Evolutionary conservation across 2,113 vertebrate species (phyloP).

Genomic region (Taxidea taxus): DNA sequence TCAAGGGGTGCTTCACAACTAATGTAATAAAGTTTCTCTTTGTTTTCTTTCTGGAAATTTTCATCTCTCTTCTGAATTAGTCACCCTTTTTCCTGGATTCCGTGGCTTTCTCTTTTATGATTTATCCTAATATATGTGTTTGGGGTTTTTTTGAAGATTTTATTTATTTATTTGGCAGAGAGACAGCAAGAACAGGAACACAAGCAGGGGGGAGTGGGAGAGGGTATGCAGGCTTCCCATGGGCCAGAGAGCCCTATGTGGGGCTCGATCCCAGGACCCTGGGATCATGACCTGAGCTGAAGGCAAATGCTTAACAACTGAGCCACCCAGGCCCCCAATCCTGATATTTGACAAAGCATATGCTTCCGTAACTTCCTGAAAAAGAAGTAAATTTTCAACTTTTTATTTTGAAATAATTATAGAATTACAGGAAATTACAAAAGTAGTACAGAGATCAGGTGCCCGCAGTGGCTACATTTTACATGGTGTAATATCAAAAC

Average conservation of each 20-base stretch:
- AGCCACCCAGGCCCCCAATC: no score
- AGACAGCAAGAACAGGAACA: no score
- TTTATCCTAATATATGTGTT: neutral
- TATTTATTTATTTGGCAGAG: no score
- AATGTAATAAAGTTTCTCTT: neutral
- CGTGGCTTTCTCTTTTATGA: neutral
- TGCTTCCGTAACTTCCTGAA: neutral
- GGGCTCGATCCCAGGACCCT: no score
- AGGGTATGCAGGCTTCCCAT: no score
- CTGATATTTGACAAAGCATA: neutral
- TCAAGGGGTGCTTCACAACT: neutral
- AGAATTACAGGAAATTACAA: neutral
- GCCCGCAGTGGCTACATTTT: neutral
- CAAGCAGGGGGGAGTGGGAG: no score
- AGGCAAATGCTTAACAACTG: no score
- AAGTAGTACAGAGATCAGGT: neutral
- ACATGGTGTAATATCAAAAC: neutral
- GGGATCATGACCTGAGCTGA: no score
- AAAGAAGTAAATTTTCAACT: neutral
- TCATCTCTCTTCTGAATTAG: neutral
- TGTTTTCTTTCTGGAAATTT: neutral
- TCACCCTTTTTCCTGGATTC: neutral
- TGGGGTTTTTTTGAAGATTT: no score
- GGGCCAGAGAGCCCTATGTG: no score
- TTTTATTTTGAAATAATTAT: constrained; percentile 23